Evolutionary conservation across 2,888 invertebrate species (phyloP), one percentile per base, ranked within the genome.

Genomic region (Teleiodes luculella): DNA sequence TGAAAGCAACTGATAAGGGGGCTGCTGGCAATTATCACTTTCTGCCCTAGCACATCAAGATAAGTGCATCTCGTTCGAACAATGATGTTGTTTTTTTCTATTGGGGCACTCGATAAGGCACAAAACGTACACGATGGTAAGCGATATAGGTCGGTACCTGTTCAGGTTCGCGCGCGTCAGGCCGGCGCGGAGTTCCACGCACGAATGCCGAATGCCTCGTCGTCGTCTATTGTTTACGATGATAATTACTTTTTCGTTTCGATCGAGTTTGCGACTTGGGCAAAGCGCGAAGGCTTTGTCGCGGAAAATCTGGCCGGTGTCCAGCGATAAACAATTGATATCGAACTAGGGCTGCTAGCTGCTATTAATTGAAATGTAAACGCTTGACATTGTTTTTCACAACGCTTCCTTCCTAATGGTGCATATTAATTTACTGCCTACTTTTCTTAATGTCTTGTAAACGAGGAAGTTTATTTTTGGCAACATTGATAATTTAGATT

Each of bases 221-320:
- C 64, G 70, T 74, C 74, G 69, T 73, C 76, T 75, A 85, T 87
- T 89, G 88, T 88, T 89, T 88, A 87, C 87, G 74, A 72, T 82
- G 76, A 78, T 83, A 83, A 87, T 86, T 83, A 85, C 80, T 79
- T 82, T 86, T 86, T 82, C 77, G 74, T 79, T 82, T 76, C 81
- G 83, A 85, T 86, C 81, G 83, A 81, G 80, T 85, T 86, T 79
- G 74, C 82, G 73, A 80, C 78, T 78, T 13, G 52, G 33, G 31
- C 43, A 20, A 43, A 28, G 43, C 28, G 43, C 77, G 83, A 81
- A 87, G 86, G 85, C 81, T 86, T 66, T 56, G 69, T 63, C 70
- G 73, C 77, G 84, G 84, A 84, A 86, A 86, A 86, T 83, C 83
- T 85, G 76, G 72, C 67, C 18, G 39, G 11, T 31, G 51, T 30